Evolutionary conservation across 2,888 invertebrate genomes (phyloP).

Genomic region (Andrena chrysosceles): DNA sequence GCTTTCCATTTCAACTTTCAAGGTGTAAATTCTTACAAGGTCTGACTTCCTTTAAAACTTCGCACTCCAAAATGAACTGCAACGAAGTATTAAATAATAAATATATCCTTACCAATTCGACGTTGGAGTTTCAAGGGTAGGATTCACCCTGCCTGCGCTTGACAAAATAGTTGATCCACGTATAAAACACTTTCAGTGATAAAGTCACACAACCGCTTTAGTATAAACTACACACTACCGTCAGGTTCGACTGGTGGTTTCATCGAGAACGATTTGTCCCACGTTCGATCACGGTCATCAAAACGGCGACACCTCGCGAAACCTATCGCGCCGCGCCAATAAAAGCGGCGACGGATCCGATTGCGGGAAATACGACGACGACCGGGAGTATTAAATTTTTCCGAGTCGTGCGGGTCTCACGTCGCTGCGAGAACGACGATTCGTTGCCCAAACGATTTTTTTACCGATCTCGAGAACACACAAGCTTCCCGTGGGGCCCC

Average conservation of each 20-base stretch:
- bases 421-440: not conserved
- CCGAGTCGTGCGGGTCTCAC: not conserved
- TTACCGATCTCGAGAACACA: not conserved
- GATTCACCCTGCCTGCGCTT: not conserved
- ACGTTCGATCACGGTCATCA: conserved; percentile 11
- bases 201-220: not conserved
- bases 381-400: conserved; percentile 1
- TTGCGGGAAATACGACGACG: not conserved
- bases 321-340: not conserved
- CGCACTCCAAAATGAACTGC: no score
- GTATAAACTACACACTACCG: not conserved
- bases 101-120: no score
- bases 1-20: no score
- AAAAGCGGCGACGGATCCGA: not conserved
- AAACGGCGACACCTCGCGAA: conserved; percentile 2
- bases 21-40: no score
- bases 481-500: not conserved
- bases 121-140: no score
- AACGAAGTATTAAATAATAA: no score
- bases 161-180: no score
- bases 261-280: not conserved
- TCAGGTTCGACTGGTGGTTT: not conserved
- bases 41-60: no score
- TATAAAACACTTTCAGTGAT: not conserved
- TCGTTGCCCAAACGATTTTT: not conserved